Conservation (phyloP, 2,113 vertebrate species). For the Gallinago paraguaiae region DNA sequence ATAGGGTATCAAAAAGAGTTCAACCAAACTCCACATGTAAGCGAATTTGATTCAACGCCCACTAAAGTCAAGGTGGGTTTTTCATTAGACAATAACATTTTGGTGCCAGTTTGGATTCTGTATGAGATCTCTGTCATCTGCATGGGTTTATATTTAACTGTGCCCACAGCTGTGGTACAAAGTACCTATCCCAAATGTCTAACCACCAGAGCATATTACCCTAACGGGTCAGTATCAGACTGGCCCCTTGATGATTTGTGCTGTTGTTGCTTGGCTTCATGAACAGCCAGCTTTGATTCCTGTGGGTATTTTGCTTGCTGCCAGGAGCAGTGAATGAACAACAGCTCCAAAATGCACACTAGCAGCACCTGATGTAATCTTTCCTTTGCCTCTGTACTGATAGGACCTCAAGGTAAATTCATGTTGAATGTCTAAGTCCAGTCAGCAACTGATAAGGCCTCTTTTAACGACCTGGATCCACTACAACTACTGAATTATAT, state of each 20-base stretch:
- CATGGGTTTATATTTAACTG: not conserved
- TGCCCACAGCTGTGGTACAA: not conserved
- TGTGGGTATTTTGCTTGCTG: not conserved
- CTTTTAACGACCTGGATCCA: not conserved
- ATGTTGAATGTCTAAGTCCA: not conserved
- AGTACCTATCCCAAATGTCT: not conserved
- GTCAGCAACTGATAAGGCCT: not conserved
- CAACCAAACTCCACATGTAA: not conserved
- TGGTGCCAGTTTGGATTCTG: not conserved
- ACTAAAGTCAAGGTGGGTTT: not conserved
- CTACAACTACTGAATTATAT: not conserved
- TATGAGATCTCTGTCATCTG: not conserved
- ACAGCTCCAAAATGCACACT: not conserved
- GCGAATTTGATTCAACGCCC: not conserved
- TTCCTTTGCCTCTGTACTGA: not conserved
- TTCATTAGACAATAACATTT: not conserved
- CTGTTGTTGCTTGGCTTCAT: not conserved
- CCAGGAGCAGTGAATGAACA: not conserved
- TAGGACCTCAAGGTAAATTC: not conserved
- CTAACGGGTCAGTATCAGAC: not conserved
- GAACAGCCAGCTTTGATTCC: not conserved
- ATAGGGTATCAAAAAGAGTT: not conserved
- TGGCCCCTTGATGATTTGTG: not conserved
- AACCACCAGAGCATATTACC: not conserved
- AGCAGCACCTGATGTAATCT: not conserved